These are phyloP conservation scores for Scleropages formosus DNA, from an alignment of 2,797 vertebrate species.

Conservation along the genomic window DNA sequence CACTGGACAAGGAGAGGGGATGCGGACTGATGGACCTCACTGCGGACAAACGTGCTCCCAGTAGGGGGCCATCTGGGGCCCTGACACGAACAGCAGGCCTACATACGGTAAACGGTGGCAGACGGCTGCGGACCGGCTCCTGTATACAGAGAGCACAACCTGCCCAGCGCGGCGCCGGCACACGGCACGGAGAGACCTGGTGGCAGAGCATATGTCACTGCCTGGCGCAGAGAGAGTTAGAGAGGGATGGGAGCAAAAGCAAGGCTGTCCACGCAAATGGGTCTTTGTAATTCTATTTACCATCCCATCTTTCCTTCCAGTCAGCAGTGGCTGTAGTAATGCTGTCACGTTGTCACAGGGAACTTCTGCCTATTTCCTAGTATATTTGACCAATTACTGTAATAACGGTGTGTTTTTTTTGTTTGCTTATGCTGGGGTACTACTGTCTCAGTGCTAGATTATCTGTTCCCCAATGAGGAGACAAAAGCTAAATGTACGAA, in stretches of 20 bases:
- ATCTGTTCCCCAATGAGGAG: not conserved
- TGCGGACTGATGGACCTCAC: not conserved
- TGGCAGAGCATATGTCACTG: slow-evolving; percentile 45
- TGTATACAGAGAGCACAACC: slow-evolving; percentile 16
- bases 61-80: slow-evolving; percentile 22
- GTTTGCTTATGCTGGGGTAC: not conserved
- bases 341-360: too few relatives aligned
- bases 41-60: slow-evolving; percentile 29
- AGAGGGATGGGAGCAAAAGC: slow-evolving; percentile 14
- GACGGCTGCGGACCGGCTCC: slow-evolving; percentile 7
- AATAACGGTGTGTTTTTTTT: not conserved
- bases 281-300: not conserved
- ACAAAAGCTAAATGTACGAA: not conserved
- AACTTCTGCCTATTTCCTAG: not conserved
- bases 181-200: slow-evolving; percentile 34
- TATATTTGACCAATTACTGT: not conserved
- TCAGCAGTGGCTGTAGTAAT: not conserved
- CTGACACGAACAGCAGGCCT: slow-evolving; percentile 12
- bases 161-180: slow-evolving; percentile 17
- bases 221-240: slow-evolving; percentile 36
- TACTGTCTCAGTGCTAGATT: not conserved
- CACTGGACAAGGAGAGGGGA: not conserved
- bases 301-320: not conserved
- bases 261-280: not conserved
- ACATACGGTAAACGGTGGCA: slow-evolving; percentile 23